Percentiles rank a stretch among this genome's conserved stretches.
Evolutionary conservation across 2,888 invertebrate species (phyloP).

Genomic region (Limnephilus lunatus): DNA sequence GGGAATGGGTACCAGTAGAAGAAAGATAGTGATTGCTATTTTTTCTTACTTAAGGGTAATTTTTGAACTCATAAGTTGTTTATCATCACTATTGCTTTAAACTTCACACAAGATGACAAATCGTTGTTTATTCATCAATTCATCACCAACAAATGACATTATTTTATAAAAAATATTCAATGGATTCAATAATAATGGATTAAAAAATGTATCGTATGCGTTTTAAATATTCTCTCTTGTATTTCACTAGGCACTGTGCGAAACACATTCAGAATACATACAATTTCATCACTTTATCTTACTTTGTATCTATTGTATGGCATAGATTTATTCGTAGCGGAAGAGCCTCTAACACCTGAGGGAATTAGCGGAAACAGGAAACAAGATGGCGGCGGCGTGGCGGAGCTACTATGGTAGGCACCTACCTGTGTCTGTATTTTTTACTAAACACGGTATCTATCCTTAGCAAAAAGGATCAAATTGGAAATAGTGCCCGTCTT

Average conservation of each 20-base stretch:
- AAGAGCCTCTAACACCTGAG: slow-evolving; percentile 63
- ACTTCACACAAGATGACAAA: not conserved
- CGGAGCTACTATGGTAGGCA: slow-evolving; percentile 39
- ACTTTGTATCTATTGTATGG: slow-evolving; percentile 61
- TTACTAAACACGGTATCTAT: slow-evolving; percentile 59
- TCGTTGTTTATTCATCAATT: not conserved
- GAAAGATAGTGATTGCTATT: not conserved
- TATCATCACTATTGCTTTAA: not conserved
- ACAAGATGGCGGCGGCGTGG: slow-evolving; percentile 63
- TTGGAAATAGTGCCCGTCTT: slow-evolving; percentile 61
- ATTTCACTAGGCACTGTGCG: not conserved
- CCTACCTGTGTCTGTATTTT: slow-evolving; percentile 59
- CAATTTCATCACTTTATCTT: slow-evolving; percentile 59
- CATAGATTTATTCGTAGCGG: slow-evolving; percentile 64
- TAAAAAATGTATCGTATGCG: not conserved
- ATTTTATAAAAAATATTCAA: not conserved
- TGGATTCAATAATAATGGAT: not conserved
- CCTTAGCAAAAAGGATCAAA: slow-evolving; percentile 57
- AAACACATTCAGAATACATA: slow-evolving; percentile 7
- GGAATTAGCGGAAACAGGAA: slow-evolving; percentile 60
- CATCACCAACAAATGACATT: not conserved
- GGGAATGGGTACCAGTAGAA: not conserved
- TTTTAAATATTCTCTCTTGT: not conserved
- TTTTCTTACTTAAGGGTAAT: not conserved
- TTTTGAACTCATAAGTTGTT: not conserved